Evolutionary conservation across 1,140 invertebrate species (phyloP).

Genomic region (Bactericera cockerelli): DNA sequence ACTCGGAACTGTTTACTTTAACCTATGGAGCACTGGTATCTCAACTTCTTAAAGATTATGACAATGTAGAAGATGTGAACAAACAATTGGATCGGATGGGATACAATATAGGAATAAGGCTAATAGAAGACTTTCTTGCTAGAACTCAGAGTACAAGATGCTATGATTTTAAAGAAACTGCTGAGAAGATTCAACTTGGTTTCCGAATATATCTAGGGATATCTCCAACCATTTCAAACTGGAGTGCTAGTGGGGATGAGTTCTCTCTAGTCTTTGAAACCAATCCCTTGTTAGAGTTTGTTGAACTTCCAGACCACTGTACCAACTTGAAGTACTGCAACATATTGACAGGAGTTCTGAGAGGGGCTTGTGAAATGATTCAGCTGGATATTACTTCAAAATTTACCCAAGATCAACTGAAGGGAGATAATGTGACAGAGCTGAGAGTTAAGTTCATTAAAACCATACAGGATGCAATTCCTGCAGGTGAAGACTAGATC

Average conservation of each 20-base stretch:
- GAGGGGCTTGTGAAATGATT: slow-evolving; percentile 94
- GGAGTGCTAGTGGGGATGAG: slow-evolving; percentile 87
- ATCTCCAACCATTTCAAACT: slow-evolving; percentile 77
- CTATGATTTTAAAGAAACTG: slow-evolving; percentile 90
- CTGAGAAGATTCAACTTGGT: slow-evolving; percentile 79
- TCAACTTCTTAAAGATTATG: slow-evolving; percentile 93
- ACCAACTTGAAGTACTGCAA: slow-evolving; percentile 83
- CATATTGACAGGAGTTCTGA: slow-evolving; percentile 79
- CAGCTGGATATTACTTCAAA: slow-evolving; percentile 51
- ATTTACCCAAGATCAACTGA: slow-evolving; percentile 79
- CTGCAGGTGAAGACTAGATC: slow-evolving; percentile 86
- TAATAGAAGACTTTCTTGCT: slow-evolving; percentile 96
- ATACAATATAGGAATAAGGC: slow-evolving; percentile 93
- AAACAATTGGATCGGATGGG: slow-evolving; percentile 86
- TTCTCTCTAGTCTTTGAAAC: slow-evolving; percentile 90
- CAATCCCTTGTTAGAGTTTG: slow-evolving; percentile 96
- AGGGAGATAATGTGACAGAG: slow-evolving; percentile 89
- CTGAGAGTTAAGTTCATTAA: slow-evolving; percentile 89
- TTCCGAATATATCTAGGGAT: slow-evolving; percentile 78
- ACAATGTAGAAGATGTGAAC: slow-evolving; percentile 93
- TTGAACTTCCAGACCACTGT: slow-evolving; percentile 85
- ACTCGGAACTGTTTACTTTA: slow-evolving; percentile 90
- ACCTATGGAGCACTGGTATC: slow-evolving; percentile 96
- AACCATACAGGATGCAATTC: slow-evolving; percentile 91
- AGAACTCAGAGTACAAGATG: slow-evolving; percentile 79